Evolutionary conservation across 2,888 invertebrate species (phyloP).

Genomic region (Phasia obesa): DNA sequence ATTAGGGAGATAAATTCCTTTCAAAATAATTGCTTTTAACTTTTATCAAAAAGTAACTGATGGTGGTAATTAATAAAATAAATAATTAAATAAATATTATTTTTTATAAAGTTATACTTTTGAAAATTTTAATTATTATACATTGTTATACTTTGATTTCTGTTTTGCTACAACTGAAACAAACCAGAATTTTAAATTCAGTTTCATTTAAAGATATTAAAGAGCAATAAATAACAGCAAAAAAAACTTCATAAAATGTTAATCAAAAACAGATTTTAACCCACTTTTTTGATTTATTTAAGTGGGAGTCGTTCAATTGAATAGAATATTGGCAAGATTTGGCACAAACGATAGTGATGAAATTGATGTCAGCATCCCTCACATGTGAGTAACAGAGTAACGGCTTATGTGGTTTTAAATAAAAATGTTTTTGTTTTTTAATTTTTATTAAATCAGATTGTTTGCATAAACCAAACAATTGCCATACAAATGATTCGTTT

Average conservation of each 20-base stretch:
- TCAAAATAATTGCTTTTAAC: no score
- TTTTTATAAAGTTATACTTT: no score
- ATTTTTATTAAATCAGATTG: constrained; percentile 31
- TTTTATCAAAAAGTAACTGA: no score
- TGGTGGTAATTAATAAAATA: no score
- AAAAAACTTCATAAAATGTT: neutral
- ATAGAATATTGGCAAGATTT: neutral
- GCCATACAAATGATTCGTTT: neutral
- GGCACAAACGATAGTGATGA: neutral
- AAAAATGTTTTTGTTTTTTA: neutral
- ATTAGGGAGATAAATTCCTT: no score
- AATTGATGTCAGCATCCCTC: constrained; percentile 3
- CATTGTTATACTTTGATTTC: no score
- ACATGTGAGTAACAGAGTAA: neutral
- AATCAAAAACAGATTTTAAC: constrained; percentile 14
- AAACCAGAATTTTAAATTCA: constrained; percentile 5
- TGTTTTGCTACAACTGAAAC: neutral
- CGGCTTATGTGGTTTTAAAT: constrained; percentile 30
- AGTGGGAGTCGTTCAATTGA: constrained; percentile 26
- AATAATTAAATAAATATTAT: no score
- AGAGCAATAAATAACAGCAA: neutral
- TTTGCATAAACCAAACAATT: constrained; percentile 36
- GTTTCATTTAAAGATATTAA: neutral
- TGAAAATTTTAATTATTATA: no score
- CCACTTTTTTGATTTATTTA: neutral